Conservation (phyloP, 2,797 vertebrate species). For the Cebuella pygmaea region DNA sequence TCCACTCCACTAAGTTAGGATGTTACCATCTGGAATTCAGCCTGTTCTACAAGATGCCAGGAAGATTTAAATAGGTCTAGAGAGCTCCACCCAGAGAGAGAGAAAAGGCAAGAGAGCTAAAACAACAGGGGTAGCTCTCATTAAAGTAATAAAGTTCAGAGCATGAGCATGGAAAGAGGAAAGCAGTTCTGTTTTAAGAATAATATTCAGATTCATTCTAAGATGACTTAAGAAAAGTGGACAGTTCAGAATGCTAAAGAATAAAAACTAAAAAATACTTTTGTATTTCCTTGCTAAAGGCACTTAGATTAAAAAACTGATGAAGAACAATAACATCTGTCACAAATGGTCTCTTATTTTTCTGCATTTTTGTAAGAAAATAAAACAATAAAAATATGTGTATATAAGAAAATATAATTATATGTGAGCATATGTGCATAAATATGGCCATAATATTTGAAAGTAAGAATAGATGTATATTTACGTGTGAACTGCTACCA, state of each 20-base stretch:
- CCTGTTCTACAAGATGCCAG: constrained; percentile 37
- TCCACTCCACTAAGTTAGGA: neutral
- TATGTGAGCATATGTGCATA: neutral
- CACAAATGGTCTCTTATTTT: neutral
- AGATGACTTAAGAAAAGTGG: neutral
- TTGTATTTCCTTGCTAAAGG: neutral
- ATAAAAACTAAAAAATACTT: neutral
- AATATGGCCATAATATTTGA: neutral
- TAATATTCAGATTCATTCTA: neutral
- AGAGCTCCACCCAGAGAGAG: neutral
- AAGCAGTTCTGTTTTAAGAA: neutral
- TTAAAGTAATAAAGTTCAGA: neutral
- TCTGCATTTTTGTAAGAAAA: neutral
- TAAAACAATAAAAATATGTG: neutral
- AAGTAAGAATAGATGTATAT: neutral
- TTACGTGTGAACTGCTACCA: neutral
- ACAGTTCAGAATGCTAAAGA: neutral
- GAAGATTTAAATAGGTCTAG: neutral
- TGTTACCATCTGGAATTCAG: neutral
- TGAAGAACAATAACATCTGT: neutral
- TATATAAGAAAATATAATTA: neutral
- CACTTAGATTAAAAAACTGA: neutral
- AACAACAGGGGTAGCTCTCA: neutral
- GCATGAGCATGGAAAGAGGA: neutral
- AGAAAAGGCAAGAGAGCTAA: neutral